A percentile compares a stretch with the other conserved stretches of the same genome.
phyloP scores from a whole-genome alignment of 1,140 invertebrate genomes.

The Drosophila kikkawai region DNA sequence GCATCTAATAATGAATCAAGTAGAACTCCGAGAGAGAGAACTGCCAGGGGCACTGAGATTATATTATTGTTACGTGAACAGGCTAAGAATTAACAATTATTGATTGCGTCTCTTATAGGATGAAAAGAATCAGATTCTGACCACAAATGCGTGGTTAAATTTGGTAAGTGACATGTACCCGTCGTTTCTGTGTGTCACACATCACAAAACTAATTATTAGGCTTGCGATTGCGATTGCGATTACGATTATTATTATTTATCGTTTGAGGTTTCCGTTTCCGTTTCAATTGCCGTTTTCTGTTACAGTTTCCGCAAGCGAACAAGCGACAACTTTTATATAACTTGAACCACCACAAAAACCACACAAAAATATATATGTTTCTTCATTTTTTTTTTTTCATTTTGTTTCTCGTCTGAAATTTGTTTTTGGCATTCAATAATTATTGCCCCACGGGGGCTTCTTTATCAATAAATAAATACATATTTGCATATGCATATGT shows the following conservation, averaged over 20 bases:
- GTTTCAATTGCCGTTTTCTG: constrained; percentile 12
- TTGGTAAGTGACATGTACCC: constrained; percentile 94
- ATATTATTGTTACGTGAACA: constrained; percentile 33
- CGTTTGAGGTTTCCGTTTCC: constrained; percentile 30
- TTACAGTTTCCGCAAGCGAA: constrained; percentile 40
- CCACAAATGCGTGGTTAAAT: constrained; percentile 98
- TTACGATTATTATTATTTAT: constrained; percentile 30
- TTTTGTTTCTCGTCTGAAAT: constrained; percentile 38
- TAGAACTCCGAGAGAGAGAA: constrained; percentile 21
- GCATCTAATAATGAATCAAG: constrained; percentile 46
- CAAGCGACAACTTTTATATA: constrained; percentile 60
- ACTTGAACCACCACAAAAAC: constrained; percentile 48
- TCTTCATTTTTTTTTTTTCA: constrained; percentile 11
- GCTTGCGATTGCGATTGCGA: constrained; percentile 52
- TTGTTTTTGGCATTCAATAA: constrained; percentile 57
- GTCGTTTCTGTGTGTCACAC: constrained; percentile 79
- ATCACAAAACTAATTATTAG: constrained; percentile 37
- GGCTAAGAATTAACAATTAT: constrained; percentile 60
- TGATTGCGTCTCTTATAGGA: constrained; percentile 87
- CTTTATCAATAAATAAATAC: constrained; percentile 59
- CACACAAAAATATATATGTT: constrained; percentile 44
- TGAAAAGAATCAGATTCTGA: constrained; percentile 96
- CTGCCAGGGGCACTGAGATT: constrained; percentile 19
- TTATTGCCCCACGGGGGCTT: constrained; percentile 48
- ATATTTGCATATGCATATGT: constrained; percentile 66